Percentiles rank a stretch among this genome's conserved stretches.
phyloP scores from a whole-genome alignment of 2,113 vertebrate genomes.

The Catharus fuscescens region DNA sequence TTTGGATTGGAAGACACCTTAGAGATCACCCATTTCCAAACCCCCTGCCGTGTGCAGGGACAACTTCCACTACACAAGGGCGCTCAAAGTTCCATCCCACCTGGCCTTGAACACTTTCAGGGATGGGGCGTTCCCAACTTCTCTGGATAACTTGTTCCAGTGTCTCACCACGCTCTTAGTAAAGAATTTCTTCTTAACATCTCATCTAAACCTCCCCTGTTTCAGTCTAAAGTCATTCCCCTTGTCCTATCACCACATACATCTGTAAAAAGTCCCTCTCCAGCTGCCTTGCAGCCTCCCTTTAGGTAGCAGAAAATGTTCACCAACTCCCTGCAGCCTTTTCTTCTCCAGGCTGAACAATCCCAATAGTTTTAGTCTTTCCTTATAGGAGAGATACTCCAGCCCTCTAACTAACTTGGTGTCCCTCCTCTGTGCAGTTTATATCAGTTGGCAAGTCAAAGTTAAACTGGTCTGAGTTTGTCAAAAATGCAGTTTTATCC shows the following conservation, averaged over 20 bases:
- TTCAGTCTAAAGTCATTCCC: not conserved
- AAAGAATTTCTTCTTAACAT: not conserved
- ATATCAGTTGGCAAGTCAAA: not conserved
- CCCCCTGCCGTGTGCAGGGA: rapidly evolving
- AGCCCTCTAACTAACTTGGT: not conserved
- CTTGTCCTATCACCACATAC: not conserved
- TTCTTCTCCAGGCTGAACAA: not conserved
- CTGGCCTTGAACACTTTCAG: not conserved
- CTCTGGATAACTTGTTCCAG: not conserved
- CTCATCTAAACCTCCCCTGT: not conserved
- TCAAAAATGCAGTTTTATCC: not conserved
- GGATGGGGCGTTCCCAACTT: not conserved
- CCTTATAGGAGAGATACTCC: not conserved
- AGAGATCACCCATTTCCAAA: rapidly evolving
- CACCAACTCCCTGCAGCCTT: not conserved
- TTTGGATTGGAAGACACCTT: not conserved
- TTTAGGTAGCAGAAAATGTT: not conserved
- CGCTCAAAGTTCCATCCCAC: rapidly evolving
- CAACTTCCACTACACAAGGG: rapidly evolving
- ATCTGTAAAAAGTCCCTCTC: not conserved
- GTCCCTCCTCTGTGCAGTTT: not conserved
- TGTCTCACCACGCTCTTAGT: not conserved
- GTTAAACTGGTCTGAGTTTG: not conserved
- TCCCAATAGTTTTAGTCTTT: not conserved
- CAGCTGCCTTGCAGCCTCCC: no score